phyloP scores from a whole-genome alignment of 2,888 invertebrate species.

The Trissolcus japonicus region DNA sequence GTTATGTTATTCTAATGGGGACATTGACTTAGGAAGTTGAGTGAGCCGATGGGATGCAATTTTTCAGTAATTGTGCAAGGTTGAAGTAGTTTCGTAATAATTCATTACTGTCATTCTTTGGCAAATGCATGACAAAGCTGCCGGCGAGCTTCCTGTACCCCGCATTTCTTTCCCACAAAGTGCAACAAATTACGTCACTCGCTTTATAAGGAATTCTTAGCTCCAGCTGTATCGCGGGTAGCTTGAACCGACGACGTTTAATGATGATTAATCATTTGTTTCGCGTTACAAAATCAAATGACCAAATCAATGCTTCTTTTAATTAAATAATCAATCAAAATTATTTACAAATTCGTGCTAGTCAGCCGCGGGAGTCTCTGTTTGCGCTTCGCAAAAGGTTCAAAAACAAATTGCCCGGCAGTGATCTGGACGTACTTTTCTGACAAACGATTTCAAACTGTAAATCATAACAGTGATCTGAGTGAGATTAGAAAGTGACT shows the following conservation, averaged over 20 bases:
- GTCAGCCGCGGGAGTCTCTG: not conserved
- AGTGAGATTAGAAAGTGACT: slow-evolving; percentile 51
- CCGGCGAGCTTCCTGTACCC: slow-evolving; percentile 47
- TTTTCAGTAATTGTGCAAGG: slow-evolving; percentile 46
- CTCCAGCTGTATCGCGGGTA: slow-evolving; percentile 15
- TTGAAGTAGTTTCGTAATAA: slow-evolving; percentile 41
- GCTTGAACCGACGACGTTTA: slow-evolving; percentile 31
- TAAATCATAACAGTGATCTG: slow-evolving; percentile 52
- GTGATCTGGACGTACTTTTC: not conserved
- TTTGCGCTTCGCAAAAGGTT: not conserved
- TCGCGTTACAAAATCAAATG: slow-evolving; percentile 43
- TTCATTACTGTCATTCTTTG: slow-evolving; percentile 50
- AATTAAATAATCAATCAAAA: not conserved
- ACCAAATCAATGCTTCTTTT: slow-evolving; percentile 12
- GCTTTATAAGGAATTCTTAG: slow-evolving; percentile 38
- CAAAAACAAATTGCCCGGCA: not conserved
- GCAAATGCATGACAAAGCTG: slow-evolving; percentile 46
- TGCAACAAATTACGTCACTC: slow-evolving; percentile 51
- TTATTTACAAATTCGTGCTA: slow-evolving; percentile 13
- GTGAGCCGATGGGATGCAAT: slow-evolving; percentile 11
- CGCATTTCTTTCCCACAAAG: slow-evolving; percentile 53
- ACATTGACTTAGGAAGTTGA: slow-evolving; percentile 8
- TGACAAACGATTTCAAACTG: slow-evolving; percentile 27
- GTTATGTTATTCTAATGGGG: not conserved
- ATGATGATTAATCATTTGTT: slow-evolving; percentile 46